Conservation (phyloP, 2,113 vertebrate species). For the Perccottus glenii region DNA sequence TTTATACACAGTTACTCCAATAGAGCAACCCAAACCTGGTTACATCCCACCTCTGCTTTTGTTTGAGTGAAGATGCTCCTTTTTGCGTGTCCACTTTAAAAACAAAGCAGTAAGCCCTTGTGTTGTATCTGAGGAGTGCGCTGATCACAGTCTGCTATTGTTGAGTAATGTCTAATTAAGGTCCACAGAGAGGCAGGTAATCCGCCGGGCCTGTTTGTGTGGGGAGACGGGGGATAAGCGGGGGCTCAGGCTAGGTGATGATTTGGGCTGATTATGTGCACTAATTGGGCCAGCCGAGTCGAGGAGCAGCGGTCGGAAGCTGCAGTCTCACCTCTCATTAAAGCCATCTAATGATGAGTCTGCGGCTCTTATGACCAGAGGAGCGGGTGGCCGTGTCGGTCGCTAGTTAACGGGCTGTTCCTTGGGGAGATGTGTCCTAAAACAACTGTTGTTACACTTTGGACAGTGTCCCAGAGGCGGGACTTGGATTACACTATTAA, state of each 20-base stretch:
- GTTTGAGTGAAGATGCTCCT: constrained; percentile 5
- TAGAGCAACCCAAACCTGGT: background rate
- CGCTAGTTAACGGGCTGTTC: constrained; percentile 67
- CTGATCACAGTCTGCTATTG: constrained; percentile 63
- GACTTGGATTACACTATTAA: constrained; percentile 1
- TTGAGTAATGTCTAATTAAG: constrained; percentile 74
- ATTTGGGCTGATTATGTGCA: constrained; percentile 73
- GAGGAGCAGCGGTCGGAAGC: constrained; percentile 57
- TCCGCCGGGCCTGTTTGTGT: constrained; percentile 41
- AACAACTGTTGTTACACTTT: constrained; percentile 49
- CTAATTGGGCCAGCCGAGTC: constrained; percentile 74
- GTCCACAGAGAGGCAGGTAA: constrained; percentile 64
- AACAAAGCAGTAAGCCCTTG: constrained; percentile 22
- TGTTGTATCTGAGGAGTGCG: constrained; percentile 18
- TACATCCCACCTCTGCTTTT: background rate
- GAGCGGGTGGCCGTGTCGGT: constrained; percentile 46
- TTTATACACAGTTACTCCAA: too few species aligned
- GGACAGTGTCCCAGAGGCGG: constrained; percentile 39
- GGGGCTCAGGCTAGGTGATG: constrained; percentile 65
- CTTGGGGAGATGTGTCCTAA: constrained; percentile 47
- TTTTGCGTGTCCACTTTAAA: background rate
- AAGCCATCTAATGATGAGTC: constrained; percentile 74
- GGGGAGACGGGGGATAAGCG: constrained; percentile 36
- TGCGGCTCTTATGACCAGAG: constrained; percentile 62
- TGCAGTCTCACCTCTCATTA: constrained; percentile 77